Percentiles rank a stretch among this genome's conserved stretches.
phyloP scores from a whole-genome alignment of 2,113 vertebrate species.

The Anolis carolinensis region DNA sequence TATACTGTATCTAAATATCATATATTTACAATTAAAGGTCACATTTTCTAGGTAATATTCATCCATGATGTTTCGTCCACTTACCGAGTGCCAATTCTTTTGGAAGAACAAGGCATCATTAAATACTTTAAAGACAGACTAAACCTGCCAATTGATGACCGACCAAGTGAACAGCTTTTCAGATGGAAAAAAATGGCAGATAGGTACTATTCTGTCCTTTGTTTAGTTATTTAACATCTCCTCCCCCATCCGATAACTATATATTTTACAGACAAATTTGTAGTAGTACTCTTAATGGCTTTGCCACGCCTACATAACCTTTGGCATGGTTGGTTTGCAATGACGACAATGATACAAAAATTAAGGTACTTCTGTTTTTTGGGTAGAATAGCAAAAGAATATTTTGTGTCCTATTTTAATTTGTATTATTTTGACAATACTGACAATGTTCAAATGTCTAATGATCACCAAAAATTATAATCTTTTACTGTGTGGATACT shows the following conservation, averaged over 20 bases:
- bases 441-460: neutral
- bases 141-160: conserved; percentile 75
- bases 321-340: neutral
- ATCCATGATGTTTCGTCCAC: conserved; percentile 82
- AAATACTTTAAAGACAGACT: conserved; percentile 80
- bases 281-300: too few relatives aligned
- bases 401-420: neutral
- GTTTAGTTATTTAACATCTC: neutral
- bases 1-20: neutral
- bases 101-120: conserved; percentile 80
- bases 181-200: conserved; percentile 83
- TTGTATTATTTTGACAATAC: neutral
- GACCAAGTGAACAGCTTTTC: conserved; percentile 74
- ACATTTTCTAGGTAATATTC: conserved; percentile 77
- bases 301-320: neutral
- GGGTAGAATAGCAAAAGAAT: neutral
- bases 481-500: neutral
- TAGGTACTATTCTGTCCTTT: conserved; percentile 69
- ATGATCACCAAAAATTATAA: neutral
- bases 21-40: rapidly evolving
- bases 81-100: conserved; percentile 80
- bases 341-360: neutral
- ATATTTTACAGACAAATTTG: neutral
- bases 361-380: neutral
- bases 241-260: neutral